phyloP scores from a whole-genome alignment of 2,888 invertebrate species.

The Melieria crassipennis region DNA sequence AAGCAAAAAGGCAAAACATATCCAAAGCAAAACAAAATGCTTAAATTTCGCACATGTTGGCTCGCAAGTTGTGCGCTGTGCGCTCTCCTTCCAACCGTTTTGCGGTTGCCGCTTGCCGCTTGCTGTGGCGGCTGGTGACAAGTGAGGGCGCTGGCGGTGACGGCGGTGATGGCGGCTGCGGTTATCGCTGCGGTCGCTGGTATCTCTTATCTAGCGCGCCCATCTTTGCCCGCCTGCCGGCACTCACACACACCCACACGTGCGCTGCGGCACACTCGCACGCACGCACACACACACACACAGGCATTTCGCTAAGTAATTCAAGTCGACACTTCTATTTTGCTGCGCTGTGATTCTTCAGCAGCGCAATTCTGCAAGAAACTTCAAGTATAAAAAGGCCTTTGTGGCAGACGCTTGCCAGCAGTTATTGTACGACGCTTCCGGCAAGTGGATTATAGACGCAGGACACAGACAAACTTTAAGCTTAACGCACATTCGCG shows the following conservation, averaged over 20 bases:
- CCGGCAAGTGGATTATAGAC: conserved; percentile 43
- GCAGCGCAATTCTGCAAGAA: background rate
- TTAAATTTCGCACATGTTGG: conserved; percentile 50
- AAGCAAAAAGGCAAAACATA: background rate
- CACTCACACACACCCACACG: conserved; percentile 22
- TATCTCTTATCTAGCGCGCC: conserved; percentile 58
- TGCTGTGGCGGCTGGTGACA: no score
- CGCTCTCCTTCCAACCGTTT: no score
- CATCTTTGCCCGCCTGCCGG: conserved; percentile 48
- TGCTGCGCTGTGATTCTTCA: conserved; percentile 21
- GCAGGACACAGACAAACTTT: conserved; percentile 33
- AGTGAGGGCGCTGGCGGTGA: no score
- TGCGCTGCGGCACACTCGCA: conserved; percentile 21
- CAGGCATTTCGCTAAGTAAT: conserved; percentile 20
- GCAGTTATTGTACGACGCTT: conserved; percentile 47
- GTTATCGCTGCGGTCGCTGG: conserved; percentile 7
- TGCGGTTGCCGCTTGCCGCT: no score
- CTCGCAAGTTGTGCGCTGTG: no score
- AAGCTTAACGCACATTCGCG: conserved; percentile 1
- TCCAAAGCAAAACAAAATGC: conserved; percentile 42
- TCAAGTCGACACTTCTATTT: conserved; percentile 20
- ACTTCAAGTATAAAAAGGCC: conserved; percentile 47
- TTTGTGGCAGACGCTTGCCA: conserved; percentile 41
- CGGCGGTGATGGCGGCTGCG: no score
- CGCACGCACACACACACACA: conserved; percentile 13